These are phyloP conservation scores for Tenthredo distinguenda DNA, from an alignment of 2,888 invertebrate species.

Conservation along the genomic window DNA sequence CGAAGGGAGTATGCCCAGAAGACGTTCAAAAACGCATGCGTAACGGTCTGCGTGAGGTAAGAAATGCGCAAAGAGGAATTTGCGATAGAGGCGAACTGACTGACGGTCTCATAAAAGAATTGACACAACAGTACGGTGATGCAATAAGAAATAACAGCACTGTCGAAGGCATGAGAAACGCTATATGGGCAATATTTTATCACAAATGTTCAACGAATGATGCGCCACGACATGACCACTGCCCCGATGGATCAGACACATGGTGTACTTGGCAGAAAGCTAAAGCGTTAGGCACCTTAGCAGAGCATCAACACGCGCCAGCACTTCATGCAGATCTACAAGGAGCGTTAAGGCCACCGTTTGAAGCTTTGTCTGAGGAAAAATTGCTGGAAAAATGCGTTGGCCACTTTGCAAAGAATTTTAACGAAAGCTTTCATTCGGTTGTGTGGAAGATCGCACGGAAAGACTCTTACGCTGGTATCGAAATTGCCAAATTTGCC, in stretches of 20 bases:
- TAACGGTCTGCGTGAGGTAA: neutral
- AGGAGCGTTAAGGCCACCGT: neutral
- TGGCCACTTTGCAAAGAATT: neutral
- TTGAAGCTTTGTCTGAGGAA: neutral
- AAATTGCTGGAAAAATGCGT: neutral
- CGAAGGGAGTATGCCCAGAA: neutral
- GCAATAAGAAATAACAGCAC: neutral
- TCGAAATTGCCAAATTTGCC: neutral
- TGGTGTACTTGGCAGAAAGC: conserved; percentile 1
- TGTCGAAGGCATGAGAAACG: neutral
- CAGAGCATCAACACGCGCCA: neutral
- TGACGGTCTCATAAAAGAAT: neutral
- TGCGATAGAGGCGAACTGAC: neutral
- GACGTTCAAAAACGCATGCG: neutral
- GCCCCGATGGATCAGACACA: neutral
- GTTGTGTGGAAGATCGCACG: neutral
- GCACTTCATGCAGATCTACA: neutral
- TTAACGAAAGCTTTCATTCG: neutral
- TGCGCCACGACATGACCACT: neutral
- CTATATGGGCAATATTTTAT: neutral
- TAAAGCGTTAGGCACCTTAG: neutral
- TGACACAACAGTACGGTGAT: neutral
- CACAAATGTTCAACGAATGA: neutral
- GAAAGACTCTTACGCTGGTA: neutral
- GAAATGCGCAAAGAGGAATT: neutral